Percentiles rank a stretch among this genome's conserved stretches.
Conservation (phyloP, 1,140 invertebrate genomes). For the Brachionus rubens region DNA sequence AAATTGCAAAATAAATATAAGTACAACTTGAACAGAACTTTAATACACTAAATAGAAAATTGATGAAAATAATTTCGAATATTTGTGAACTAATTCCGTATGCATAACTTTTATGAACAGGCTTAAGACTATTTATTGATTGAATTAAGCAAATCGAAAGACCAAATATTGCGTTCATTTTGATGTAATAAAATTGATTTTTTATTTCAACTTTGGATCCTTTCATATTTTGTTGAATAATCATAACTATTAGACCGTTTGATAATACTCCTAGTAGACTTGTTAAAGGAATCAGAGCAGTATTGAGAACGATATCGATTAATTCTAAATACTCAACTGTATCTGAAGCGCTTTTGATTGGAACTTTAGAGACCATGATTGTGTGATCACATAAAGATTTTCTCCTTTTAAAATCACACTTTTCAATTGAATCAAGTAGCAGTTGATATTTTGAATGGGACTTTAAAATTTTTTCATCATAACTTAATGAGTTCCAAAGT, state of each 20-base stretch:
- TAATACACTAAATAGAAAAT: too few species aligned
- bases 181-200: slow-evolving; percentile 6
- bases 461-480: not conserved
- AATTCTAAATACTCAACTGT: not conserved
- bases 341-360: not conserved
- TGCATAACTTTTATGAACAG: too few species aligned
- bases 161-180: slow-evolving; percentile 2
- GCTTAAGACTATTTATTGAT: too few species aligned
- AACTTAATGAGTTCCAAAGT: not conserved
- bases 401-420: slow-evolving; percentile 1
- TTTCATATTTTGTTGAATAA: not conserved
- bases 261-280: not conserved
- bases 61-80: too few species aligned
- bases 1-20: too few species aligned
- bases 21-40: too few species aligned
- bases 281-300: not conserved
- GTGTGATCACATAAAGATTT: not conserved
- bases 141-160: not conserved
- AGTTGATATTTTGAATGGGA: not conserved
- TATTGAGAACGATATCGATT: not conserved
- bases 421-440: not conserved
- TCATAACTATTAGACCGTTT: not conserved
- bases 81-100: too few species aligned
- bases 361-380: not conserved
- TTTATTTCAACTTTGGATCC: not conserved